Evolutionary conservation across 2,797 vertebrate species (phyloP).

Genomic region (Brotula barbata): DNA sequence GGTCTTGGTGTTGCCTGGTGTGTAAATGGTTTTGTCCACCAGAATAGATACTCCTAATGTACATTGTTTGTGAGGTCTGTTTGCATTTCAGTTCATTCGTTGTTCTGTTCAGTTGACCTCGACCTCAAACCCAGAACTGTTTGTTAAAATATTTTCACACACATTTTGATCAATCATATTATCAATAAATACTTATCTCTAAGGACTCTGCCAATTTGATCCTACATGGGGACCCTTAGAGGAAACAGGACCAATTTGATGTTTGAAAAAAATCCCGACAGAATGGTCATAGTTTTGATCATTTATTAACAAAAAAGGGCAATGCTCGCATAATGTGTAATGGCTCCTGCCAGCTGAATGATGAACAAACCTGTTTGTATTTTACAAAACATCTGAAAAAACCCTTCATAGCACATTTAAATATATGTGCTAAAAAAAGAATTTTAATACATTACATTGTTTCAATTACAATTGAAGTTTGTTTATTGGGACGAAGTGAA

Average conservation of each 20-base stretch:
- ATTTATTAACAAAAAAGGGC: slow-evolving; percentile 64
- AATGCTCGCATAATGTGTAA: slow-evolving; percentile 64
- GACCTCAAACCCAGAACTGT: too few relatives aligned
- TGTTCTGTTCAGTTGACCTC: too few relatives aligned
- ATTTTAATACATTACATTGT: slow-evolving; percentile 18
- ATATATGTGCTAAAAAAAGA: slow-evolving; percentile 46
- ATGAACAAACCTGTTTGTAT: slow-evolving; percentile 45
- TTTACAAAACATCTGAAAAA: slow-evolving; percentile 41
- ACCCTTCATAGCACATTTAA: slow-evolving; percentile 52
- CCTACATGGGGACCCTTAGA: too few relatives aligned
- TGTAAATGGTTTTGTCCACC: too few relatives aligned
- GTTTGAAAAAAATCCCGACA: not conserved
- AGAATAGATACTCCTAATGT: too few relatives aligned
- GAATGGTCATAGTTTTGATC: slow-evolving; percentile 36
- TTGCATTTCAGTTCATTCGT: too few relatives aligned
- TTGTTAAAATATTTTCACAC: too few relatives aligned
- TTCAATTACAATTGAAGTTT: slow-evolving; percentile 31
- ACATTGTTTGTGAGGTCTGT: too few relatives aligned
- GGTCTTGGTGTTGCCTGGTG: too few relatives aligned
- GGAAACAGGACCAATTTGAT: not conserved
- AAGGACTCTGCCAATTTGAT: too few relatives aligned
- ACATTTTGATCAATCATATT: too few relatives aligned
- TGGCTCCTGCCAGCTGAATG: slow-evolving; percentile 65
- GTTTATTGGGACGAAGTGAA: slow-evolving; percentile 56
- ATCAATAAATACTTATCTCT: too few relatives aligned